Conservation (phyloP, 2,797 vertebrate species). For the Myotis findleyi region DNA sequence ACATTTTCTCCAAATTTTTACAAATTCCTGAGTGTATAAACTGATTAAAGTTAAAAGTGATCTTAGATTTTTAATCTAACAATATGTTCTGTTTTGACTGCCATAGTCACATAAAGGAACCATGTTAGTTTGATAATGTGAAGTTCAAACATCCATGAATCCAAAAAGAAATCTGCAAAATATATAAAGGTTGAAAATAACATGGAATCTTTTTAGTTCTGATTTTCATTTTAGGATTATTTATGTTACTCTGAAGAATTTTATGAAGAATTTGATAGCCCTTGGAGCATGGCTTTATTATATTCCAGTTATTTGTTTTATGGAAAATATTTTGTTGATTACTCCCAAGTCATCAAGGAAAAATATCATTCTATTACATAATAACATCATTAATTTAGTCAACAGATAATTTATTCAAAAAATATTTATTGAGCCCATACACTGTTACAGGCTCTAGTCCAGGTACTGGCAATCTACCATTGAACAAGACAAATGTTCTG, state of each 20-base stretch:
- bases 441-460: not conserved
- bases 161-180: conserved; percentile 39
- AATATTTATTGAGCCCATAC: not conserved
- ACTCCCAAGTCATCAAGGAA: not conserved
- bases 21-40: not conserved
- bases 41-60: conserved; percentile 1
- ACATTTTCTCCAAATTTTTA: not conserved
- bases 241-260: conserved; percentile 49
- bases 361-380: conserved; percentile 34
- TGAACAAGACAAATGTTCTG: conserved; percentile 18
- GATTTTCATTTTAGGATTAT: conserved; percentile 50
- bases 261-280: conserved; percentile 1
- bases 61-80: conserved; percentile 44
- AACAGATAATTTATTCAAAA: conserved; percentile 54
- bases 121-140: conserved; percentile 36
- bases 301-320: conserved; percentile 32
- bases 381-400: conserved; percentile 38
- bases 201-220: not conserved
- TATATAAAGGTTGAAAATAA: conserved; percentile 1
- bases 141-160: not conserved
- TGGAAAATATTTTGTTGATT: conserved; percentile 28
- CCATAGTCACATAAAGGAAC: not conserved
- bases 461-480: not conserved
- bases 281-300: conserved; percentile 26
- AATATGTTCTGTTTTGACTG: conserved; percentile 14